Percentiles rank a stretch among this genome's conserved stretches.
These are phyloP conservation scores for Phyllostomus discolor DNA, from an alignment of 2,113 vertebrate species.

Conservation along the genomic window DNA sequence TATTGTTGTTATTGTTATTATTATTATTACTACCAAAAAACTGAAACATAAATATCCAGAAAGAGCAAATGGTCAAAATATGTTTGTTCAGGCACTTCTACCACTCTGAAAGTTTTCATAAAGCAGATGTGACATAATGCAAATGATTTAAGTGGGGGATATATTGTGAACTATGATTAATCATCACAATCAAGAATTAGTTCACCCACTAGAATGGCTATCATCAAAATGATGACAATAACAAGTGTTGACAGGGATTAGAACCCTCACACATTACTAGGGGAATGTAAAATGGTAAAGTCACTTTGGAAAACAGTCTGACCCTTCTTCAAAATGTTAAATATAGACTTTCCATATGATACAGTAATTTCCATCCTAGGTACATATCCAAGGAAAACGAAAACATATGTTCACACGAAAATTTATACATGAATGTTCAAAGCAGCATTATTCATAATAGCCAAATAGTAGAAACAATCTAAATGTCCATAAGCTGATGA, in stretches of 20 bases:
- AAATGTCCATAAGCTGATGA: not conserved
- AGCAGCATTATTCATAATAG: not conserved
- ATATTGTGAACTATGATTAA: not conserved
- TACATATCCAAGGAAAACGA: not conserved
- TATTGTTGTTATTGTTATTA: not conserved
- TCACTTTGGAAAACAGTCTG: not conserved
- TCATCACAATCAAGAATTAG: not conserved
- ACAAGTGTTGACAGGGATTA: not conserved
- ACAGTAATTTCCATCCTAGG: not conserved
- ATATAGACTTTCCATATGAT: not conserved
- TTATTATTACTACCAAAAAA: not conserved
- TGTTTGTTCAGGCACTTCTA: not conserved
- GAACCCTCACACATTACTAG: not conserved
- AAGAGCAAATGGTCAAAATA: not conserved
- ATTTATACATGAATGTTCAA: not conserved
- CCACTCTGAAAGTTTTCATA: not conserved
- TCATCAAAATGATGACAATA: not conserved
- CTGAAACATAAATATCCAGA: not conserved
- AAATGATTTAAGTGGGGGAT: not conserved
- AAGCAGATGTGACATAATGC: not conserved
- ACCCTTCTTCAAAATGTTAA: not conserved
- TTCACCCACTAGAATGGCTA: not conserved
- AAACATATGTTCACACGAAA: not conserved
- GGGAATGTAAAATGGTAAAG: not conserved
- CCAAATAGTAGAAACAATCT: not conserved